Base-by-base conservation (phyloP, 2,113 vertebrate genomes). In the Centropus bengalensis region DNA sequence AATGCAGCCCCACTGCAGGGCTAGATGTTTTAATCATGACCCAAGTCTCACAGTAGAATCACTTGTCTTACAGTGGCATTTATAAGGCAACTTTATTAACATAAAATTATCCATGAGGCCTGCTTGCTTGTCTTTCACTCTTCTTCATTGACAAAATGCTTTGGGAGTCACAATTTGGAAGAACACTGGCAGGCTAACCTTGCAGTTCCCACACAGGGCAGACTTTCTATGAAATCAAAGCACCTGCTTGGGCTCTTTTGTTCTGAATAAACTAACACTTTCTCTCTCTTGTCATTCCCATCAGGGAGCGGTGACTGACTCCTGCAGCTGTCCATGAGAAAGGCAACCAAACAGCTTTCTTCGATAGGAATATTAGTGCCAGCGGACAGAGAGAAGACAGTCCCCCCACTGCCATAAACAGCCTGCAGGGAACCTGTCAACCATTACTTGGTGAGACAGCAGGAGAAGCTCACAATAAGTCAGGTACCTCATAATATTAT, bases 291-390 rank as follows among this genome's bases (percentile, higher is more conserved):
- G 54, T 68, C 79, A 73, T 73, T 88, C 94, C 68, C 86, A 91
- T 88, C 81, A 89, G 88, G 94, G 68, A 96, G 80, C 7, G 0
- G 78, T 80, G 94, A 95, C 21, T 92, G 96, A 94, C 92, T 97
- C 66, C 76, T 68, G 85, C 73, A 78, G 94, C 73, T 69, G 92
- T 87, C 56, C 88, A 80, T 44, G 70, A 95, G 88, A 89, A 93
- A 82, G 70, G 81, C 82, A 90, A 88, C 47, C 85, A 87, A 90
- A 80, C 54, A 82, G 74, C 24, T 76, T 54, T 10, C 85, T 85
- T 82, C 81, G 56, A 82, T 92, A 75, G 15, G 67, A 95, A 96
- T 94, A 54, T 78, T 91, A 89, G 91, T 49, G 45, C 12, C 76
- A 91, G 60, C 73, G 75, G 90, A 60, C 68, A n/a, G 40, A 60